Conservation (phyloP, 2,113 vertebrate genomes). For the Argyrosomus japonicus region DNA sequence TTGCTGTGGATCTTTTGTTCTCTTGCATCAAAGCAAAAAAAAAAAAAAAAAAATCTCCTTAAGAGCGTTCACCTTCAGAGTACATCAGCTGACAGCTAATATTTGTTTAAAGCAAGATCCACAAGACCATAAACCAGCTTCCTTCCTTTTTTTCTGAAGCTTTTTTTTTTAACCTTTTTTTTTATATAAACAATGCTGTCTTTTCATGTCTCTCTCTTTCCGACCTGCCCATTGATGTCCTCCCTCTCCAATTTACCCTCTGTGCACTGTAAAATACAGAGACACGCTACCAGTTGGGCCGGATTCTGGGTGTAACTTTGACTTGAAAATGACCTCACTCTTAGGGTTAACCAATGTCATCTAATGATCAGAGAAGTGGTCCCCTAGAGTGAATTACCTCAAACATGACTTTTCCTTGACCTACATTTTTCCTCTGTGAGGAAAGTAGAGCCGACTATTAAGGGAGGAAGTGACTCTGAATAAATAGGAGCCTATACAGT, state of each 20-base stretch:
- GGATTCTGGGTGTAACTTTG: slow-evolving; percentile 64
- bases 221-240: slow-evolving; percentile 24
- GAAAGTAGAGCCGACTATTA: slow-evolving; percentile 82
- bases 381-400: slow-evolving; percentile 83
- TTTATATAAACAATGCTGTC: slow-evolving; percentile 24
- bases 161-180: not conserved
- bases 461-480: slow-evolving; percentile 84
- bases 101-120: slow-evolving; percentile 55
- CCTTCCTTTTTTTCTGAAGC: slow-evolving; percentile 8
- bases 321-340: slow-evolving; percentile 80
- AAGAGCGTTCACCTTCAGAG: slow-evolving; percentile 32
- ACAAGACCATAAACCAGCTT: slow-evolving; percentile 30
- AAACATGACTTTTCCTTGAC: slow-evolving; percentile 86
- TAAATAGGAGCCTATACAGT: slow-evolving; percentile 84
- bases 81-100: slow-evolving; percentile 44
- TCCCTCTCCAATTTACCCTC: slow-evolving; percentile 33
- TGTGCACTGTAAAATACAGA: slow-evolving; percentile 34
- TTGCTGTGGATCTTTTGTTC: slow-evolving; percentile 61
- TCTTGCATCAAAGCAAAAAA: slow-evolving; percentile 58
- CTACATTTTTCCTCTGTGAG: slow-evolving; percentile 77
- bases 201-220: slow-evolving; percentile 41
- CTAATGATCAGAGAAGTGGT: slow-evolving; percentile 79
- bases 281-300: slow-evolving; percentile 34
- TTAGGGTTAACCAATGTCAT: slow-evolving; percentile 83
- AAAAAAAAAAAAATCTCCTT: not conserved